Evolutionary conservation across 37 sponge, comb jelly and placozoan species (phyloP).

Genomic region (Ianthella basta): DNA sequence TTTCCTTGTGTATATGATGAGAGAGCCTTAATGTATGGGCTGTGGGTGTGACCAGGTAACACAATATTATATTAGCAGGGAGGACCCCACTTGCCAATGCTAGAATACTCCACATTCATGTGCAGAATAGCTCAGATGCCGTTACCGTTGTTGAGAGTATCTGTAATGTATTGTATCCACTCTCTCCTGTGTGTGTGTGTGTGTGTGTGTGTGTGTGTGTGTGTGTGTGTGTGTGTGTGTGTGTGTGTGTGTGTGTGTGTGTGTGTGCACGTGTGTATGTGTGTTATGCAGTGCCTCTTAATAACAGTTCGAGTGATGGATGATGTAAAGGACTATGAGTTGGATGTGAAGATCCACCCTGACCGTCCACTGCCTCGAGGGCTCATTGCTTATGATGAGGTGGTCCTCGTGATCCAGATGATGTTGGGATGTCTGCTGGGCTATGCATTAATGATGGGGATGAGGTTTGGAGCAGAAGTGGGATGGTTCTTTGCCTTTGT

Average conservation of each 20-base stretch:
- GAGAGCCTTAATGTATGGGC: not conserved
- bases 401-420: slow-evolving; percentile 36
- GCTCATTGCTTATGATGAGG: slow-evolving; percentile 62
- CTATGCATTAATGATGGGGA: slow-evolving; percentile 43
- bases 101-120: not conserved
- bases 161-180: slow-evolving; percentile 22
- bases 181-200: slow-evolving; percentile 45
- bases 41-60: not conserved
- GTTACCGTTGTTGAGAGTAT: not conserved
- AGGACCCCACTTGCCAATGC: no score
- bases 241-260: slow-evolving; percentile 22
- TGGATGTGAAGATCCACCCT: slow-evolving; percentile 76
- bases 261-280: slow-evolving; percentile 5
- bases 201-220: slow-evolving; percentile 54
- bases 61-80: no score
- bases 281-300: slow-evolving; percentile 41
- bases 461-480: slow-evolving; percentile 34
- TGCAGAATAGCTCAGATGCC: not conserved
- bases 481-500: slow-evolving; percentile 48
- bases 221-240: slow-evolving; percentile 45
- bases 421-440: slow-evolving; percentile 10
- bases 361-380: slow-evolving; percentile 86
- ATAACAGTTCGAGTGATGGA: slow-evolving; percentile 82
- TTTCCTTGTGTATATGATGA: not conserved
- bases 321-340: slow-evolving; percentile 89